Base-by-base conservation (phyloP, 2,888 invertebrate species). In the Ecdyonurus torrentis region DNA sequence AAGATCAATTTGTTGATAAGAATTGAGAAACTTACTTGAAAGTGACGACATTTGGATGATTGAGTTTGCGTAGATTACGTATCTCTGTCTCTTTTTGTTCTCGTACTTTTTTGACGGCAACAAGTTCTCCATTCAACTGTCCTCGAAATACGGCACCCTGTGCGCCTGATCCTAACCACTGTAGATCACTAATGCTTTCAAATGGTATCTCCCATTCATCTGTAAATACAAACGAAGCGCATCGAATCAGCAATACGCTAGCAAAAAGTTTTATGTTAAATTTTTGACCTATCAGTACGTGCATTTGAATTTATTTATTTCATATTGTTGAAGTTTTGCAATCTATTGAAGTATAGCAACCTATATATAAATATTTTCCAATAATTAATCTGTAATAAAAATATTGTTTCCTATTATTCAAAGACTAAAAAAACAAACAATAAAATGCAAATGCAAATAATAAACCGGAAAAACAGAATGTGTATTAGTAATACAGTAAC, bases 151-250 rank as follows among this genome's bases (percentile, higher is more conserved):
- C 97, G 0, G 92, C 90, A 2, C 97, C 97, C 74, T 98, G 97
- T 2, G 96, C 95, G 0, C 98, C 98, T 64, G 92, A 89, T 0
- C 96, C 97, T 63, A 98, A 77, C 85, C 91, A 97, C 70, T 89
- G 83, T 63, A 97, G 78, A 69, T 94, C 90, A 62, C 83, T 87
- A 66, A 98, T 91, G 20, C 84, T 81, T 72, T 96, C 94, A 75
- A 94, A 95, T 1, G 92, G 89, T 66, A 97, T 91, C 76, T 96
- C 95, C 97, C 97, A 97, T 69, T 90, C 86, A 75, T 93, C 92
- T 76, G 76, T 69, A 66, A 3, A 63, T 64, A 59, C 52, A 60
- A 61, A 63, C 60, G n/a, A n/a, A n/a, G n/a, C n/a, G n/a, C n/a
- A n/a, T n/a, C n/a, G n/a, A n/a, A n/a, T n/a, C n/a, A n/a, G n/a